Evolutionary conservation across 2,113 vertebrate species (phyloP).

Genomic region (Zeus faber): DNA sequence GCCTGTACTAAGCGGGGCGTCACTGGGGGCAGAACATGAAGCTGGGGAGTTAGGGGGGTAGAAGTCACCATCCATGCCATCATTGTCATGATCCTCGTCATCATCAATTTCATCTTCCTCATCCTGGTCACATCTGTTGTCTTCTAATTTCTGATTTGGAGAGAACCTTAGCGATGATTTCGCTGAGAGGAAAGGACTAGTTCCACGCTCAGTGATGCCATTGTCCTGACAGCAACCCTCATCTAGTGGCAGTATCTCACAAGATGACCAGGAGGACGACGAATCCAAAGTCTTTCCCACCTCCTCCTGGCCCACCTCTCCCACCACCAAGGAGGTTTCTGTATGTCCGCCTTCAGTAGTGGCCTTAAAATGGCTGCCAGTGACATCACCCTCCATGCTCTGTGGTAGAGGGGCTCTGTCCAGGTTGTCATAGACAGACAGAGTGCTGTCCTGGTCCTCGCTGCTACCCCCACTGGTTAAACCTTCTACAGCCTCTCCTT

Average conservation of each 20-base stretch:
- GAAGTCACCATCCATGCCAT: constrained; percentile 2
- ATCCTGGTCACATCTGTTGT: not conserved
- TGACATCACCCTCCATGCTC: constrained; percentile 9
- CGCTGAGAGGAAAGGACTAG: constrained; percentile 15
- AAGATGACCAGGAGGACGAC: constrained; percentile 58
- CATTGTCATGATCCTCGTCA: constrained; percentile 5
- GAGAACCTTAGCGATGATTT: constrained; percentile 24
- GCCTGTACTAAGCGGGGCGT: constrained; percentile 65
- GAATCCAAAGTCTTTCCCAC: constrained; percentile 28
- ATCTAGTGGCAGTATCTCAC: constrained; percentile 47
- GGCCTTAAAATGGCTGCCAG: not conserved
- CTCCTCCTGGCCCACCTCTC: constrained; percentile 8
- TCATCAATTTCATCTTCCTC: constrained; percentile 9
- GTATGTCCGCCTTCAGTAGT: not conserved
- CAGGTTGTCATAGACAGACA: constrained; percentile 62
- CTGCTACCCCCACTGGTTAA: constrained; percentile 57
- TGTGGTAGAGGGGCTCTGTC: constrained; percentile 12
- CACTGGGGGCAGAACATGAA: constrained; percentile 54
- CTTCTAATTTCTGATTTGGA: constrained; percentile 26
- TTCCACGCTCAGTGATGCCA: constrained; percentile 1
- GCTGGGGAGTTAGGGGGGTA: constrained; percentile 58
- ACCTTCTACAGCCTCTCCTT: constrained; percentile 11
- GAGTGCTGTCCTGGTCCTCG: constrained; percentile 56
- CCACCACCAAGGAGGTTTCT: not conserved
- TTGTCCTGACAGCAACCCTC: constrained; percentile 17